phyloP scores from a whole-genome alignment of 2,888 invertebrate genomes.

The Anticlea derivata region DNA sequence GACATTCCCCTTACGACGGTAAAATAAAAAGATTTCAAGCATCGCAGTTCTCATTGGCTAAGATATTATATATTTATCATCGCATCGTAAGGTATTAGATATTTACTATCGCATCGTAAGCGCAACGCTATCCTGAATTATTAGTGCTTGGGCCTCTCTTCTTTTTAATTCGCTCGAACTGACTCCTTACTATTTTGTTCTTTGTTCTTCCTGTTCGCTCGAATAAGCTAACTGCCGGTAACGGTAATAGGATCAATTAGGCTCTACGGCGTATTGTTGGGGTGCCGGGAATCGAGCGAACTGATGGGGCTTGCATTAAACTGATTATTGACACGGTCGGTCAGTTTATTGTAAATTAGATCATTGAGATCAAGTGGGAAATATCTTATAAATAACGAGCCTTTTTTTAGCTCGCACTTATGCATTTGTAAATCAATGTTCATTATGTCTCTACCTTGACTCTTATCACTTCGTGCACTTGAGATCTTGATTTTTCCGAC shows the following conservation, averaged over 20 bases:
- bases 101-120: too few relatives aligned
- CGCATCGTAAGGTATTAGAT: too few relatives aligned
- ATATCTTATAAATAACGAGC: background rate
- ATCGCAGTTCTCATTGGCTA: too few relatives aligned
- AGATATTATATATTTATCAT: too few relatives aligned
- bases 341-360: background rate
- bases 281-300: background rate
- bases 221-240: constrained; percentile 12
- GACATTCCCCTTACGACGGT: too few relatives aligned
- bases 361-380: background rate
- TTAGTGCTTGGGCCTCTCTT: background rate
- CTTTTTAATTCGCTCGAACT: background rate
- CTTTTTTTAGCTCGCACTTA: too few relatives aligned
- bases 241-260: constrained; percentile 21
- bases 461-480: too few relatives aligned
- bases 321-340: constrained; percentile 12
- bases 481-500: too few relatives aligned
- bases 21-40: too few relatives aligned
- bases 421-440: too few relatives aligned
- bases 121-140: too few relatives aligned
- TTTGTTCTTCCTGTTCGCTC: constrained; percentile 5
- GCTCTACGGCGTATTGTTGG: constrained; percentile 1
- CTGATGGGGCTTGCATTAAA: constrained; percentile 4
- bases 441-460: too few relatives aligned
- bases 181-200: background rate